These are phyloP conservation scores for Pyrocoelia pectoralis DNA, from an alignment of 2,888 invertebrate species.

Conservation along the genomic window DNA sequence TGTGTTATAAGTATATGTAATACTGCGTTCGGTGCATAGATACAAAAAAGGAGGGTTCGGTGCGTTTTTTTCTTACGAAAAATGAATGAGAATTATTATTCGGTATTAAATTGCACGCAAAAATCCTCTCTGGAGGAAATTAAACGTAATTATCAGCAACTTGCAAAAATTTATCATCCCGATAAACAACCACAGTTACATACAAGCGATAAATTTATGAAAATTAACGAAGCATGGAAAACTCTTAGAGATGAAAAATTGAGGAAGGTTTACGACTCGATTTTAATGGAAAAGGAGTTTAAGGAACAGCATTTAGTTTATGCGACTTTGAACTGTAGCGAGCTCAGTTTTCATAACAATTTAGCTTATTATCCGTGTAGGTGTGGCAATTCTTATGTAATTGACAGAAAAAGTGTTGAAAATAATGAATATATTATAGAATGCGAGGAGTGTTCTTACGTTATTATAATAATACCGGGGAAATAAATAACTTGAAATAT, in stretches of 20 bases:
- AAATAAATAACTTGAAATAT: constrained; percentile 21
- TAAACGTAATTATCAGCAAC: constrained; percentile 68
- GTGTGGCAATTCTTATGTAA: constrained; percentile 71
- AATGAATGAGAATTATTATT: constrained; percentile 61
- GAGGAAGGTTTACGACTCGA: constrained; percentile 72
- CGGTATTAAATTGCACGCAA: constrained; percentile 64
- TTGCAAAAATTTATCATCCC: constrained; percentile 67
- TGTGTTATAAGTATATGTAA: no score
- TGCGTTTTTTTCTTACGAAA: no score
- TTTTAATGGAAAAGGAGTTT: constrained; percentile 66
- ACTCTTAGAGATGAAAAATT: constrained; percentile 67
- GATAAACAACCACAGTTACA: constrained; percentile 63
- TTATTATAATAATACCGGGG: constrained; percentile 64
- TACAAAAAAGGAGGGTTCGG: no score
- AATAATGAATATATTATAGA: constrained; percentile 64
- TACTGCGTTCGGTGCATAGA: no score
- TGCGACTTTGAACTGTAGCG: constrained; percentile 63
- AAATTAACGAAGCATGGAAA: constrained; percentile 77
- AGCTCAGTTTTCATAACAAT: constrained; percentile 60
- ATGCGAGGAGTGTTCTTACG: constrained; percentile 80
- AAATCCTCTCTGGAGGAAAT: constrained; percentile 66
- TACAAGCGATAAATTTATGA: constrained; percentile 58
- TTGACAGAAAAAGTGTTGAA: constrained; percentile 56
- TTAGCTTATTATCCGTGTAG: constrained; percentile 68
- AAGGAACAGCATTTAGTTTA: constrained; percentile 67